A percentile compares a stretch with the other conserved stretches of the same genome.
phyloP scores from a whole-genome alignment of 2,888 invertebrate species.

The Eupithecia vulgata region DNA sequence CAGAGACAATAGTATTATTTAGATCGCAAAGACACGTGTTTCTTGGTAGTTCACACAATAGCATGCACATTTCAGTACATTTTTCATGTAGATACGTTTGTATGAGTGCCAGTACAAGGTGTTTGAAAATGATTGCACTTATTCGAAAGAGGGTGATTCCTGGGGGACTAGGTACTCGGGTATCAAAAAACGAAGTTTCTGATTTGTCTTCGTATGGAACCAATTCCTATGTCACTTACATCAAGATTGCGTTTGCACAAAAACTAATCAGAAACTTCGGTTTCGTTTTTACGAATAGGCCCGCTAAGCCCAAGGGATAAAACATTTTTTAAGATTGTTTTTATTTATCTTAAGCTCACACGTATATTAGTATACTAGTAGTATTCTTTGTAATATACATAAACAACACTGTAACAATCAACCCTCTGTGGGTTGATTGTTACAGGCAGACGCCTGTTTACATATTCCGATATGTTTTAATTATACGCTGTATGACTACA shows the following conservation, averaged over 20 bases:
- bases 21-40: neutral
- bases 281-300: too few relatives aligned
- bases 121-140: neutral
- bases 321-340: neutral
- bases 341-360: neutral
- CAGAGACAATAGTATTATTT: neutral
- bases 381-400: neutral
- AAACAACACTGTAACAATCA: neutral
- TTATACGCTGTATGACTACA: neutral
- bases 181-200: too few relatives aligned
- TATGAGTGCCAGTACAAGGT: neutral
- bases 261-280: too few relatives aligned
- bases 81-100: neutral
- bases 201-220: too few relatives aligned
- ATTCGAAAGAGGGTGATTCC: neutral
- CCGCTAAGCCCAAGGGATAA: neutral
- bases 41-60: neutral
- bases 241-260: too few relatives aligned
- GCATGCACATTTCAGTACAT: neutral
- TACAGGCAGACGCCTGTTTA: neutral
- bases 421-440: neutral
- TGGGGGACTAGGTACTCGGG: too few relatives aligned
- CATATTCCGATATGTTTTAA: conserved; percentile 11
- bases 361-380: too few relatives aligned
- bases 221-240: too few relatives aligned